Evolutionary conservation across 2,113 vertebrate genomes (phyloP), one percentile per base, ranked within the genome.

Genomic region (Platichthys stellatus): DNA sequence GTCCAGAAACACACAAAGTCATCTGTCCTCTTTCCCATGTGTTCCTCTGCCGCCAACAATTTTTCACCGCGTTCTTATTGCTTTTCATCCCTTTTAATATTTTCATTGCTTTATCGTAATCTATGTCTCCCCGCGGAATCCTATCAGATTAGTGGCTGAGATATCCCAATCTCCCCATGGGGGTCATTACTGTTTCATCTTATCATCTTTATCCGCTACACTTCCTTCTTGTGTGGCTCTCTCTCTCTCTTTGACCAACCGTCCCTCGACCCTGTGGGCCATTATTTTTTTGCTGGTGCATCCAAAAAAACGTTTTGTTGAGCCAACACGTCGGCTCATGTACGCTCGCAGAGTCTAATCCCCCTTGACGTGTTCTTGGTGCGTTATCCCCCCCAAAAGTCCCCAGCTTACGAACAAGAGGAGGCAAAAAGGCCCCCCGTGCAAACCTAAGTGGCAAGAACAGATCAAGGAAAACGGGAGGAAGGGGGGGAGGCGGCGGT

Each of bases 171-270:
- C 64, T 49, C 51, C 72, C 72, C 61, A 9, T 31, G 71, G 68
- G 78, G 57, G 47, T 67, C 35, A 45, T 79, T 66, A 58, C 35
- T 23, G 23, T 69, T 82, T 62, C 45, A 80, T 81, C 51, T 64
- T 57, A 72, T 78, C 72, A 69, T 83, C 64, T 80, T 72, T 74
- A 79, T 71, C 75, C 62, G 67, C 72, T 63, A 11, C 71, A 83
- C 59, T 76, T 76, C 51, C 53, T 21, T 45, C 35, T 1, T 70
- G 20, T 53, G 51, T 53, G 62, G 7, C n/a, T 31, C 38, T 66
- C 8, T 21, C 8, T 21, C 28, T 64, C 53, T 15, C n/a, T 84
- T 64, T 26, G 58, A 53, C 24, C n/a, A 58, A 63, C 60, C 71
- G 47, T 47, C 43, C 57, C 31, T 69, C 8, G 2, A 45, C 77